Evolutionary conservation across 2,888 invertebrate species (phyloP), one percentile per base, ranked within the genome.

Genomic region (Hirudinaria manillensis): DNA sequence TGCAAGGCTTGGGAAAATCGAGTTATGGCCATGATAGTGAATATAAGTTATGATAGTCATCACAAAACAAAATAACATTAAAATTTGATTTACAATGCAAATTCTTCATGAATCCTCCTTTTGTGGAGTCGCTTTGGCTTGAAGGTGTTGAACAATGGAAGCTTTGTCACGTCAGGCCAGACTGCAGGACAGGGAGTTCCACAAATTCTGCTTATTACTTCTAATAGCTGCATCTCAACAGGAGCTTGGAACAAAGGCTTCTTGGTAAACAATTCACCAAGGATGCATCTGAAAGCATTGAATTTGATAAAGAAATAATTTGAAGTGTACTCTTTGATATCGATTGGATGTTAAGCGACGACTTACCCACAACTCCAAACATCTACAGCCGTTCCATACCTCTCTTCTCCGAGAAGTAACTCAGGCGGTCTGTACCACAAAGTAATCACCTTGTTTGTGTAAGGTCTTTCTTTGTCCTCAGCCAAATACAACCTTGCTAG

Each of bases 351-450:
- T 45, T 45, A n/a, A 61, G 21, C 16, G 24, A 71, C 16, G n/a
- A 80, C 84, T 77, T 81, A 88, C 82, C 99, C 99, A 87, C 96
- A 96, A 84, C 96, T 97, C 99, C 99, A 99, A 10, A 99, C 94
- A 87, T 99, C 99, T 77, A 99, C 94, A 0, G 96, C 92, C 0
- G 98, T 94, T 0, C 97, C 97, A 85, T 99, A 99, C 77, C 91
- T 89, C 87, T 99, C 98, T 87, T 98, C 97, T 3, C 98, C 99
- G 45, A 99, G 88, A 78, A 99, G 87, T 78, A 99, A 88, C 85
- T 99, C 99, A 0, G 99, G 99, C 51, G 99, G 98, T 16, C 99
- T 89, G 87, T 99, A 99, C 98, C 99, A 99, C 78, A 99, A 87
- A 7, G 99, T 99, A 82, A 99, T 99, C 70, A 99, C 92, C 86